Base-by-base conservation (phyloP, 30 jellyfish, hydroid and myxozoan species). In the Sanderia malayensis region DNA sequence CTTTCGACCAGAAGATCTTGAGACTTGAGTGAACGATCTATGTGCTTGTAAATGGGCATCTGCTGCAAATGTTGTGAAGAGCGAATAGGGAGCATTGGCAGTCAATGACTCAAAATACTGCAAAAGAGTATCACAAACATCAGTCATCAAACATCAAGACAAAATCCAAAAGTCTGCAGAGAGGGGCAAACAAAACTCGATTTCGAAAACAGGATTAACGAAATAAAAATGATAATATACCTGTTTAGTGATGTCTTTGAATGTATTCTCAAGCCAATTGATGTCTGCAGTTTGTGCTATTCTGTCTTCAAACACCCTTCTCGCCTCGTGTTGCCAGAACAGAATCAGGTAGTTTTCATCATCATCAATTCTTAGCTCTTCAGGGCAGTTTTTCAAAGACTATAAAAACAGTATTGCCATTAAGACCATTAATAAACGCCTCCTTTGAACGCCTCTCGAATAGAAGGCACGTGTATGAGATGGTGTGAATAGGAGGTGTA, bases 241-340 rank as follows among this genome's bases (percentile, higher is more conserved):
- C 84, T 80, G 73, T 68, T 80, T 80, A 45, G 84, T 70, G 7
- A 70, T 49, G 13, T 46, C 59, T 67, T 62, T 73, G 3, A 86
- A 66, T 9, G 96, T 86, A n/a, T 65, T 80, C 29, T 86, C 84
- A 70, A 86, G 80, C 96, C 92, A 76, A 31, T 44, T 64, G 30
- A 86, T 26, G 55, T 86, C 96, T 3, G 86, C 57, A 30, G 87
- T 61, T n/a, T 86, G 84, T 0, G 85, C 79, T 21, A 86, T 78
- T 57, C 86, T 70, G 58, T 86, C 96, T 70, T 67, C 55, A 67
- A 76, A 86, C 22, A 73, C 86, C 30, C 92, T 41, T 47, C 86
- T 53, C 0, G 83, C 82, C 61, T 86, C 96, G 33, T 86, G 87
- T 37, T 76, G 74, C 96, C 96, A 86, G 53, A 86, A 86, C 9